Base-by-base conservation (phyloP, 92 coral and sea anemone genomes). In the Micromussa lordhowensis region DNA sequence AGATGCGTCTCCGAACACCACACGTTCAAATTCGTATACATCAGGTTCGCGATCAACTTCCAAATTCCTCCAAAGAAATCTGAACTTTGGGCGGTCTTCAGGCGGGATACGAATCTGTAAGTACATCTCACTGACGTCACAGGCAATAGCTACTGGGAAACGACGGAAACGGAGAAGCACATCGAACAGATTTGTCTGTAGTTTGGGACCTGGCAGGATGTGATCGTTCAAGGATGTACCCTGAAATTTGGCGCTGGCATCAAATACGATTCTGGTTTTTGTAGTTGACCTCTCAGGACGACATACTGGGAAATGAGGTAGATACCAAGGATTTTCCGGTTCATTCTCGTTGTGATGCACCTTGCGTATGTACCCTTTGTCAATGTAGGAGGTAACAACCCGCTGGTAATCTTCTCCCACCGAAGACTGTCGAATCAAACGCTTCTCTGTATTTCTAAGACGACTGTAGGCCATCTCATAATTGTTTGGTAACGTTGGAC, bases 61-160 rank as follows among this genome's bases (percentile, higher is more conserved):
- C 73, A 84, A 78, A 24, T 69, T 82, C 87, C 96, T 88, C 94
- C 94, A 91, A 66, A 91, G 82, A 68, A 87, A 78, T 48, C 86
- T 82, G 59, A 83, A 91, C 64, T 87, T 88, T 22, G 87, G 82
- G 82, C 91, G 79, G 61, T 91, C 92, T 66, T 91, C 85, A 38
- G 90, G 90, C 24, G 88, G 82, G 51, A 93, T 82, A 5, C 87
- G 79, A 49, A 94, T 84, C 71, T 80, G 59, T 26, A 63, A 74
- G 77, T 76, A 22, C 87, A 83, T 63, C 30, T 83, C 55, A 19
- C 57, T 69, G 22, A 85, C n/a, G 69, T 72, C 88, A 74, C 82
- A 84, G 21, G 29, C 84, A 80, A 55, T 48, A 8, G 72, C 49
- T 30, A 75, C 66, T 18, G 84, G 88, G 26, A 54, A 85, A 66